phyloP scores from a whole-genome alignment of 1,140 invertebrate species.

The Drosophila sp. region DNA sequence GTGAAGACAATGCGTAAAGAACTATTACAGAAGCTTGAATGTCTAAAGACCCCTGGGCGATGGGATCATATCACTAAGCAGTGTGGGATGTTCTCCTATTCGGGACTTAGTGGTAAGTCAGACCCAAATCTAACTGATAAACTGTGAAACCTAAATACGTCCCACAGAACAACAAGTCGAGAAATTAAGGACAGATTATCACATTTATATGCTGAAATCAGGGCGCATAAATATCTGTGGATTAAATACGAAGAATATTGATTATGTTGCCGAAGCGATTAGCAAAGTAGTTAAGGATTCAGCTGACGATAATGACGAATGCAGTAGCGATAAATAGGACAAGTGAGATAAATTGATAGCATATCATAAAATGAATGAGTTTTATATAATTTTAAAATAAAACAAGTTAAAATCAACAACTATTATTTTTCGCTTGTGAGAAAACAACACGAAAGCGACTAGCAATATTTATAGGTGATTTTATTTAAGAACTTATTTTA shows the following conservation, averaged over 20 bases:
- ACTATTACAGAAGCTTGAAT: constrained; percentile 91
- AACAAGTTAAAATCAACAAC: no score
- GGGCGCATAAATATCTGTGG: constrained; percentile 98
- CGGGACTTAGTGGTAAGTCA: constrained; percentile 90
- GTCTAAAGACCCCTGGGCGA: constrained; percentile 92
- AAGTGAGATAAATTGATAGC: not conserved
- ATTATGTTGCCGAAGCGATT: constrained; percentile 94
- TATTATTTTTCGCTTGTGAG: no score
- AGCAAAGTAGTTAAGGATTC: constrained; percentile 94
- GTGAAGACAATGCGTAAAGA: constrained; percentile 94
- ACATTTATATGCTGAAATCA: constrained; percentile 94
- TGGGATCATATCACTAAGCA: constrained; percentile 99
- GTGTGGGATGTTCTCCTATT: constrained; percentile 99
- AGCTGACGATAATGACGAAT: constrained; percentile 60
- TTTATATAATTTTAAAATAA: no score
- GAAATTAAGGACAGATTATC: constrained; percentile 17
- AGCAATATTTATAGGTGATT: no score
- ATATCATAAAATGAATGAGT: not conserved
- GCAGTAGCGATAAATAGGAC: not conserved
- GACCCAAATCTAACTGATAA: accelerated
- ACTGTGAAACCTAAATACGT: not conserved
- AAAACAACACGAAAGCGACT: no score
- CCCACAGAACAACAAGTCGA: constrained; percentile 22
- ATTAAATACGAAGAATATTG: constrained; percentile 96
- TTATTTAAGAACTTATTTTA: no score